Evolutionary conservation across 2,888 invertebrate species (phyloP).

Genomic region (Spilosoma lubricipeda): DNA sequence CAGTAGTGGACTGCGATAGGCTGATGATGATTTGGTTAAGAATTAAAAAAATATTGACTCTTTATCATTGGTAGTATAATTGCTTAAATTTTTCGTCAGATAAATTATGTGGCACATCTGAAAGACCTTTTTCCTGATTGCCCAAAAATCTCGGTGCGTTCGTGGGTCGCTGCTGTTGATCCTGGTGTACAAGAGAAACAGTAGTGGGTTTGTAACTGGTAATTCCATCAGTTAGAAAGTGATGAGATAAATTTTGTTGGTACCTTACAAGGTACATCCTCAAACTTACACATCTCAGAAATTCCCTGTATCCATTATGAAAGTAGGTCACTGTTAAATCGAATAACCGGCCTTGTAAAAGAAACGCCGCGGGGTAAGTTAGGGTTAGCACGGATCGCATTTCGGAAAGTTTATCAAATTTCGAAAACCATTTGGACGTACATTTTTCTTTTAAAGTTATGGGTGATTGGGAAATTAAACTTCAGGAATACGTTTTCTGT

Average conservation of each 20-base stretch:
- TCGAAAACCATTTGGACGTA: neutral
- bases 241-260: neutral
- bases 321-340: conserved; percentile 45
- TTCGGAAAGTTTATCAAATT: conserved; percentile 30
- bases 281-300: conserved; percentile 42
- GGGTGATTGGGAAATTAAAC: conserved; percentile 1
- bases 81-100: too few species aligned
- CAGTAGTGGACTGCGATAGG: too few species aligned
- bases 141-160: too few species aligned
- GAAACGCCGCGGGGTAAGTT: conserved; percentile 31
- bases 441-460: conserved; percentile 17
- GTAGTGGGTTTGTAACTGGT: too few species aligned
- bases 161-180: too few species aligned
- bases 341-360: conserved; percentile 31
- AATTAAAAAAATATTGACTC: too few species aligned
- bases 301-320: conserved; percentile 29
- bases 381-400: conserved; percentile 25
- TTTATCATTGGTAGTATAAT: too few species aligned
- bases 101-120: too few species aligned
- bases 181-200: too few species aligned
- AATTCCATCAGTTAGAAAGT: too few species aligned
- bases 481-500: neutral
- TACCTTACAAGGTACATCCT: conserved; percentile 19
- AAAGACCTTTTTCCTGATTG: too few species aligned
- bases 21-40: too few species aligned